Evolutionary conservation across 2,797 vertebrate genomes (phyloP).

Genomic region (Okamejei kenojei): DNA sequence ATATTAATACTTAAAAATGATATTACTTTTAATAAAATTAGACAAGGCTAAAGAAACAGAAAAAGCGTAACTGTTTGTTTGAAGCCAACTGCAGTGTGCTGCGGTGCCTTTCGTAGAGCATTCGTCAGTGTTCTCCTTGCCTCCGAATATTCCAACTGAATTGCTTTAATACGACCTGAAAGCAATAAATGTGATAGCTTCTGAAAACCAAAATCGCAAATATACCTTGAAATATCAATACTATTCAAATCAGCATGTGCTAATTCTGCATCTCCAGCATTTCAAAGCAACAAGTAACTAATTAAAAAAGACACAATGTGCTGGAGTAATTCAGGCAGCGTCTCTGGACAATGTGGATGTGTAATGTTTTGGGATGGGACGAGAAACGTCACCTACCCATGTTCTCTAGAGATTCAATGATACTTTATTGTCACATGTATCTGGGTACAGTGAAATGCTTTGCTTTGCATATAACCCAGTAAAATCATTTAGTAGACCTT

Average conservation of each 20-base stretch:
- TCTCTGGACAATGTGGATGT: no score
- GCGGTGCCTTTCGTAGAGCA: conserved; percentile 86
- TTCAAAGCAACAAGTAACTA: neutral
- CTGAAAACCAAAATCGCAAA: neutral
- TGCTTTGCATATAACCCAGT: no score
- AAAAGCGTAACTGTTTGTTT: conserved; percentile 71
- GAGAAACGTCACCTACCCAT: no score
- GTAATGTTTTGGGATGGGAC: no score
- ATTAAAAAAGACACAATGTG: no score
- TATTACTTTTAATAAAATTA: neutral
- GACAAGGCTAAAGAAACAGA: neutral
- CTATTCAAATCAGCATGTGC: neutral
- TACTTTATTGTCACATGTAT: no score
- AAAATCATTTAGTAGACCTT: no score
- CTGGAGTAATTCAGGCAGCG: no score
- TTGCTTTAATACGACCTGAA: conserved; percentile 89
- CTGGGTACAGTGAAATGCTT: no score
- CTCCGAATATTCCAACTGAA: conserved; percentile 91
- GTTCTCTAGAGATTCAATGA: no score
- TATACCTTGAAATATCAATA: neutral
- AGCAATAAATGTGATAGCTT: conserved; percentile 9
- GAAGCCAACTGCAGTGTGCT: conserved; percentile 92
- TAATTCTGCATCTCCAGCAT: neutral
- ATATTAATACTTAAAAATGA: neutral
- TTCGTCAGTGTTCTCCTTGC: conserved; percentile 89